A percentile compares a stretch with the other conserved stretches of the same genome.
These are phyloP conservation scores for Heteromurus nitidus DNA, from an alignment of 2,888 invertebrate species.

Conservation along the genomic window DNA sequence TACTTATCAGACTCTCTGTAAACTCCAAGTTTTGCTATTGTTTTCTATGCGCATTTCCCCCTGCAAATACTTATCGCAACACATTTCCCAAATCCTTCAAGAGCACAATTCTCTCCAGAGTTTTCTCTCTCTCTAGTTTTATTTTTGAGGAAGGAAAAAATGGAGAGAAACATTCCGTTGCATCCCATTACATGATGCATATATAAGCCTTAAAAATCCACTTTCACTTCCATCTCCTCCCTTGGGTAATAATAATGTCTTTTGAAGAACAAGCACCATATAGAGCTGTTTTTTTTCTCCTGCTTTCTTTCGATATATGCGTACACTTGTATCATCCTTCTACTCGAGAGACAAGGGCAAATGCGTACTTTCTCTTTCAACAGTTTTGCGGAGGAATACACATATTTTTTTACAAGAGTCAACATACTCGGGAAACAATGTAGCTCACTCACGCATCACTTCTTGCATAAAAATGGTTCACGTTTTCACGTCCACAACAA, in stretches of 20 bases:
- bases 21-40: conserved; percentile 5
- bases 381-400: neutral
- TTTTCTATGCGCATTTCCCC: neutral
- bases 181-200: conserved; percentile 26
- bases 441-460: conserved; percentile 13
- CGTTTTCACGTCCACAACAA: neutral
- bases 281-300: no score
- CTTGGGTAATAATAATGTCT: conserved; percentile 40
- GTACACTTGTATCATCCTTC: neutral
- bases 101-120: no score
- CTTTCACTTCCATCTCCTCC: conserved; percentile 48
- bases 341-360: no score
- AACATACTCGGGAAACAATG: no score
- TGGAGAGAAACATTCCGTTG: neutral
- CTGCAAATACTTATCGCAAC: conserved; percentile 12
- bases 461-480: no score
- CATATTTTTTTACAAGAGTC: conserved; percentile 3
- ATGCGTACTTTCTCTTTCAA: conserved; percentile 2
- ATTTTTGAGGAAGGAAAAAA: no score
- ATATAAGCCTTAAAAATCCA: conserved; percentile 32
- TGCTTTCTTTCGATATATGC: neutral
- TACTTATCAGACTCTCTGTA: no score
- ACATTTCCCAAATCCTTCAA: conserved; percentile 48
- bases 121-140: no score
- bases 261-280: no score